Evolutionary conservation across 2,888 invertebrate genomes (phyloP).

Genomic region (Priocnemis perturbator): DNA sequence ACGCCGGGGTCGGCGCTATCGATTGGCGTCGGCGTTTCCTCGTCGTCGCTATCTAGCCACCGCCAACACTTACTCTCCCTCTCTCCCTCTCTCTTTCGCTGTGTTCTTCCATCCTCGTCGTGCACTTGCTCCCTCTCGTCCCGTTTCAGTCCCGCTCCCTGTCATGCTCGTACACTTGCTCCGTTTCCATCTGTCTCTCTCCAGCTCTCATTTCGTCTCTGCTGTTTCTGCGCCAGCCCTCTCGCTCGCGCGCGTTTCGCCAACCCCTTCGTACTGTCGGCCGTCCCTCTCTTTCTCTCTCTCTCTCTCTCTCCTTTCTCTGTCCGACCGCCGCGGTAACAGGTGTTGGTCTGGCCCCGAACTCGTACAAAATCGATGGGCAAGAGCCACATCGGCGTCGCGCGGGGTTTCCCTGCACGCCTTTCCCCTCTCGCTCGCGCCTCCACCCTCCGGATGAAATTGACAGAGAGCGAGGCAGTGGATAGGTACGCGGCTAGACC

Average conservation of each 20-base stretch:
- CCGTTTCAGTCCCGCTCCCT: slow-evolving; percentile 35
- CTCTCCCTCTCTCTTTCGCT: slow-evolving; percentile 18
- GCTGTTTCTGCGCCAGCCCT: neutral
- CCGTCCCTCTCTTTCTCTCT: neutral
- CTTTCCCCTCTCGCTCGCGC: slow-evolving; percentile 25
- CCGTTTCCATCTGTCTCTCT: slow-evolving; percentile 10
- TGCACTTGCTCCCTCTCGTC: slow-evolving; percentile 2
- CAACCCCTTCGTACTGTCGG: neutral
- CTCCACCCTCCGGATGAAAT: neutral
- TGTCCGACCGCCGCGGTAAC: slow-evolving; percentile 66
- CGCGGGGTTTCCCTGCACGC: slow-evolving; percentile 43
- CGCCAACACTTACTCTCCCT: slow-evolving; percentile 19
- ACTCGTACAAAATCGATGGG: slow-evolving; percentile 68
- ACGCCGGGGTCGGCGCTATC: slow-evolving; percentile 68
- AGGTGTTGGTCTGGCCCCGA: slow-evolving; percentile 70
- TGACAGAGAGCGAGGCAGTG: neutral
- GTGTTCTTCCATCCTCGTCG: slow-evolving; percentile 19
- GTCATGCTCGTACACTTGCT: neutral
- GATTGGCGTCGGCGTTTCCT: slow-evolving; percentile 67
- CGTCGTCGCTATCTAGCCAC: slow-evolving; percentile 59
- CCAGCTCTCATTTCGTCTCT: neutral
- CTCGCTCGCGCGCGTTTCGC: neutral
- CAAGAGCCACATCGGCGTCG: slow-evolving; percentile 56
- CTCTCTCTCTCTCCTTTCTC: neutral
- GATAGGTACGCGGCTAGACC: neutral